Percentiles rank a stretch among this genome's conserved stretches.
phyloP scores from a whole-genome alignment of 2,113 vertebrate genomes.

The Nothocercus nigrocapillus region DNA sequence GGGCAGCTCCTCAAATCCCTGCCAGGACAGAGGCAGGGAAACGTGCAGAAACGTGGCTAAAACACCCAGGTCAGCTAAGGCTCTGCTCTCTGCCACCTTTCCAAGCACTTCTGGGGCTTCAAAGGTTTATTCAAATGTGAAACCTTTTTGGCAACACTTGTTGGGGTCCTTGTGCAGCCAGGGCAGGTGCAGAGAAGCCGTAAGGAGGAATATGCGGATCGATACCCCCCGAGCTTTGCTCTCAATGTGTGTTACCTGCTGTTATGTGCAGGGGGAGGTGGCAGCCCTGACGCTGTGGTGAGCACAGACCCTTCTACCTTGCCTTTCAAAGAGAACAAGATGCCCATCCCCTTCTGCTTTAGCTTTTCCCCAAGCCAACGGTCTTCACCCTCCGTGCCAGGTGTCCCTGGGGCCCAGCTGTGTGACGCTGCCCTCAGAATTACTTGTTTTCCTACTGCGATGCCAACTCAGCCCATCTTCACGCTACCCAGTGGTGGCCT shows the following conservation, averaged over 20 bases:
- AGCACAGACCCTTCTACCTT: fast-evolving
- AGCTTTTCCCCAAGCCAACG: fast-evolving
- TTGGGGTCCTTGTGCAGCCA: fast-evolving
- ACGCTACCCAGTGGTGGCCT: fast-evolving
- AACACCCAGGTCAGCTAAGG: conserved; percentile 10
- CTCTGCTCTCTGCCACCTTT: neutral
- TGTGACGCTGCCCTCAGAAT: fast-evolving
- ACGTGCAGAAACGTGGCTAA: conserved; percentile 31
- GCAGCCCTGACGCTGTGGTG: fast-evolving
- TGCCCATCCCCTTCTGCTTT: neutral
- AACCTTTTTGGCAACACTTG: fast-evolving
- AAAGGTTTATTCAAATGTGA: neutral
- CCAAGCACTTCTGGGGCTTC: fast-evolving
- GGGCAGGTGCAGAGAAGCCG: neutral
- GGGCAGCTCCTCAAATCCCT: too few species aligned
- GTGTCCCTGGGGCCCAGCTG: neutral
- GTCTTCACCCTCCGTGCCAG: neutral
- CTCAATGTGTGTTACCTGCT: fast-evolving
- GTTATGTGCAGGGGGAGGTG: too few species aligned
- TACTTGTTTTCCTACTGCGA: fast-evolving
- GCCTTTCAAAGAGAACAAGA: neutral
- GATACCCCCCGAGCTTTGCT: too few species aligned
- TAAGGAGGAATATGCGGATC: fast-evolving
- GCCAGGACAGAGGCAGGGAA: too few species aligned
- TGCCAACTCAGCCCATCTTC: neutral